These are phyloP conservation scores for Mormyrops attenuatus DNA, from an alignment of 2,797 vertebrate species.

Conservation along the genomic window DNA sequence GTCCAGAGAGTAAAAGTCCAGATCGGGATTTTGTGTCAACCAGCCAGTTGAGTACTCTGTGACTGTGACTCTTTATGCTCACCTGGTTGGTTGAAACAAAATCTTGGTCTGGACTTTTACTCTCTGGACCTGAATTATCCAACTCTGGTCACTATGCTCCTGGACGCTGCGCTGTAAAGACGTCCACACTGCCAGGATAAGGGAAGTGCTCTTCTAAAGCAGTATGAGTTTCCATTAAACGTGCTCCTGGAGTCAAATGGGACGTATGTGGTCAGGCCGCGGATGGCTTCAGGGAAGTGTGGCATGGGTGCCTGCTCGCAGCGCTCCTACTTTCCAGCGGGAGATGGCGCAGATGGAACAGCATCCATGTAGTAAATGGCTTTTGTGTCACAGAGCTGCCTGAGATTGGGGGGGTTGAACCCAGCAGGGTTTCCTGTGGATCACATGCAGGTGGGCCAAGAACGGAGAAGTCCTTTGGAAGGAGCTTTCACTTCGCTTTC, in stretches of 20 bases:
- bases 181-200: neutral
- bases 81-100: neutral
- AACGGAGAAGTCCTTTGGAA: neutral
- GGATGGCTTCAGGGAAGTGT: neutral
- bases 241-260: too few species aligned
- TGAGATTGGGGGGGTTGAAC: neutral
- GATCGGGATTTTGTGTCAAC: neutral
- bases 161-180: neutral
- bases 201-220: neutral
- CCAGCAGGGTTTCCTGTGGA: neutral
- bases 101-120: neutral
- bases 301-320: neutral
- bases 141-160: neutral
- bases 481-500: conserved; percentile 29
- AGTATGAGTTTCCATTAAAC: neutral
- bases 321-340: neutral
- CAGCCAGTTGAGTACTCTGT: neutral
- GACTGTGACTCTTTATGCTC: neutral
- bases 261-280: neutral
- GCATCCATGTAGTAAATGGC: neutral
- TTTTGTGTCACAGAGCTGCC: neutral
- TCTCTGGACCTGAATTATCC: neutral
- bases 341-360: neutral
- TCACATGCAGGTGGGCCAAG: neutral
- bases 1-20: neutral